phyloP scores from a whole-genome alignment of 2,113 vertebrate species.

The Pomatostomus ruficeps region DNA sequence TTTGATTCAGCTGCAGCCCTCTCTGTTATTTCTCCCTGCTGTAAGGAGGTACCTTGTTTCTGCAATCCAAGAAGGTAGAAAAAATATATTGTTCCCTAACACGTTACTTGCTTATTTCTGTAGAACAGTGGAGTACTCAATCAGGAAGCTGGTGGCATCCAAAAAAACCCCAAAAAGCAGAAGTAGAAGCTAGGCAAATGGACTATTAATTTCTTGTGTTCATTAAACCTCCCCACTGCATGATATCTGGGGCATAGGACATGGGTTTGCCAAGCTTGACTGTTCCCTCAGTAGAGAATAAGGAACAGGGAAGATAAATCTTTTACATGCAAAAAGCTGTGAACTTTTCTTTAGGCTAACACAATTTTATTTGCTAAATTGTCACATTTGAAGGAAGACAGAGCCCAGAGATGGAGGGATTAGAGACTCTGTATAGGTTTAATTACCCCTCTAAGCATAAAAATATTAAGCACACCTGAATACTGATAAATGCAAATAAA shows the following conservation, averaged over 20 bases:
- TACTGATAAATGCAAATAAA: conserved; percentile 18
- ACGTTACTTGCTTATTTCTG: neutral
- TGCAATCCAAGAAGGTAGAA: neutral
- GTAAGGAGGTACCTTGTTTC: neutral
- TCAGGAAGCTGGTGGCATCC: neutral
- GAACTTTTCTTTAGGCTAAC: neutral
- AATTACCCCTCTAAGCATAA: conserved; percentile 13
- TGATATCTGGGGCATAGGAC: neutral
- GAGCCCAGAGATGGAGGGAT: neutral
- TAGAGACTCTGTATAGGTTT: neutral
- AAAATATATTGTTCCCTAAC: neutral
- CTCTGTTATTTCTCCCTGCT: neutral
- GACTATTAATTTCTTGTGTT: neutral
- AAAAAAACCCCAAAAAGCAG: neutral
- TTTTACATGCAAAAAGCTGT: neutral
- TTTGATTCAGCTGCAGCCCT: neutral
- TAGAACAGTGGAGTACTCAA: neutral
- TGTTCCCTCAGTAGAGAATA: neutral
- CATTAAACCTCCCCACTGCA: neutral
- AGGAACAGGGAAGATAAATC: neutral
- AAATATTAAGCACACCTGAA: neutral
- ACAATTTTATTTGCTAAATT: neutral
- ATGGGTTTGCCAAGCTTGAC: neutral
- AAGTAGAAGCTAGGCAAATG: neutral
- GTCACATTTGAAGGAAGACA: neutral